Conservation (phyloP, 2,113 vertebrate genomes). For the Sphyrna mokarran region DNA sequence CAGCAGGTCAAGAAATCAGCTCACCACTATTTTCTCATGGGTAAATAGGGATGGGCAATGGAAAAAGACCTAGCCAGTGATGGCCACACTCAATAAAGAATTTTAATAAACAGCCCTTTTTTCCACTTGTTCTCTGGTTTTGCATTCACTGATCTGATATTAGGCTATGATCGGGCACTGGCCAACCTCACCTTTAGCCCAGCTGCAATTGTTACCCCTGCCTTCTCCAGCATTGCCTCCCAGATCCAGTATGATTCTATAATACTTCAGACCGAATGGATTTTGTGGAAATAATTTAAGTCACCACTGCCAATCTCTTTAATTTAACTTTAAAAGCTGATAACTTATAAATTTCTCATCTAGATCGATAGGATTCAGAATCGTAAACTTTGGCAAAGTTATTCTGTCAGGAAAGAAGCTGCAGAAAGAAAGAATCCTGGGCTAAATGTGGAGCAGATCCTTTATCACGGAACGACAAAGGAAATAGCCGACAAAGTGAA, state of each 20-base stretch:
- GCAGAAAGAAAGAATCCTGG: constrained; percentile 49
- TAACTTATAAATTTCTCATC: neutral
- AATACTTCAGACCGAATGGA: neutral
- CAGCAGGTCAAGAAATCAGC: too few relatives aligned
- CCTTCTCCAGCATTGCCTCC: too few relatives aligned
- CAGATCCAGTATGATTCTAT: neutral
- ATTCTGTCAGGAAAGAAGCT: constrained; percentile 45
- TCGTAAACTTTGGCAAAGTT: constrained; percentile 47
- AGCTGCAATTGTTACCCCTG: too few relatives aligned
- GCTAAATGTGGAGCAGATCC: constrained; percentile 43
- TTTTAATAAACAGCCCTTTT: too few relatives aligned
- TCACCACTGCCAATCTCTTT: neutral
- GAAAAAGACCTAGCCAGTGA: too few relatives aligned
- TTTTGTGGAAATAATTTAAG: neutral
- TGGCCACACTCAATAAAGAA: too few relatives aligned
- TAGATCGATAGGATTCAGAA: constrained; percentile 51
- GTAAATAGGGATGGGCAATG: too few relatives aligned
- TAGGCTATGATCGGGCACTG: too few relatives aligned
- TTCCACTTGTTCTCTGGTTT: too few relatives aligned
- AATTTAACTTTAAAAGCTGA: neutral
- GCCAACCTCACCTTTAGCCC: too few relatives aligned
- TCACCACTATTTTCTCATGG: too few relatives aligned
- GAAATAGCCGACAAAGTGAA: constrained; percentile 49
- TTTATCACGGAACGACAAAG: constrained; percentile 50
- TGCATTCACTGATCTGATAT: too few relatives aligned